Evolutionary conservation across 2,888 invertebrate species (phyloP).

Genomic region (Pegoplata infirma): DNA sequence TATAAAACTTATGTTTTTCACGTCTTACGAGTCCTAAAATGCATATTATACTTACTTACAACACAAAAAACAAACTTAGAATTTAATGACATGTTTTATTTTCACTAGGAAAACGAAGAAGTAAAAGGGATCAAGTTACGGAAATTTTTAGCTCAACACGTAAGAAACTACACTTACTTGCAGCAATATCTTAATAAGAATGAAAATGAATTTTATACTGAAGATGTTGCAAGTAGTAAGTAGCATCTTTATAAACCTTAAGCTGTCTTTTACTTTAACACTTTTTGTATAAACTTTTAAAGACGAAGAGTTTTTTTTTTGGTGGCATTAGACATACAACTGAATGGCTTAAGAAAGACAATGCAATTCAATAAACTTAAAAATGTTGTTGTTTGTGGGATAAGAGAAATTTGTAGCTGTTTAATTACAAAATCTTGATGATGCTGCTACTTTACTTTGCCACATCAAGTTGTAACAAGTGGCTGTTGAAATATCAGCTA

Average conservation of each 20-base stretch:
- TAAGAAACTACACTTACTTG: not conserved
- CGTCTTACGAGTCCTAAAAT: slow-evolving; percentile 47
- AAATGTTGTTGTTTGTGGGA: too few species aligned
- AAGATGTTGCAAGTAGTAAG: slow-evolving; percentile 41
- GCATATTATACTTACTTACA: slow-evolving; percentile 43
- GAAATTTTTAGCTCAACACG: not conserved
- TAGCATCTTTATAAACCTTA: slow-evolving; percentile 36
- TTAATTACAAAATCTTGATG: slow-evolving; percentile 40
- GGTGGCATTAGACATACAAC: not conserved
- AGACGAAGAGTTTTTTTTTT: slow-evolving; percentile 15
- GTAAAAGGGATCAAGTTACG: slow-evolving; percentile 20
- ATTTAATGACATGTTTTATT: slow-evolving; percentile 47
- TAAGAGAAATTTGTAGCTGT: slow-evolving; percentile 4
- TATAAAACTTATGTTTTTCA: slow-evolving; percentile 71
- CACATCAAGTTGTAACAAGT: slow-evolving; percentile 48
- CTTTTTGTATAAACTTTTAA: slow-evolving; percentile 26
- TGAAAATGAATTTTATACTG: too few species aligned
- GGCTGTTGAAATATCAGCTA: slow-evolving; percentile 45
- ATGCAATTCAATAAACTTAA: too few species aligned
- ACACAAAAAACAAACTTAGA: slow-evolving; percentile 18
- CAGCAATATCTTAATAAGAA: not conserved
- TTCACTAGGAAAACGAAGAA: not conserved
- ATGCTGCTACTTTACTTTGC: slow-evolving; percentile 10
- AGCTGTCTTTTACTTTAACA: slow-evolving; percentile 50
- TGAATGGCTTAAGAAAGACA: slow-evolving; percentile 11